These are phyloP conservation scores for Sceloporus undulatus DNA, from an alignment of 2,113 vertebrate species.

Conservation along the genomic window DNA sequence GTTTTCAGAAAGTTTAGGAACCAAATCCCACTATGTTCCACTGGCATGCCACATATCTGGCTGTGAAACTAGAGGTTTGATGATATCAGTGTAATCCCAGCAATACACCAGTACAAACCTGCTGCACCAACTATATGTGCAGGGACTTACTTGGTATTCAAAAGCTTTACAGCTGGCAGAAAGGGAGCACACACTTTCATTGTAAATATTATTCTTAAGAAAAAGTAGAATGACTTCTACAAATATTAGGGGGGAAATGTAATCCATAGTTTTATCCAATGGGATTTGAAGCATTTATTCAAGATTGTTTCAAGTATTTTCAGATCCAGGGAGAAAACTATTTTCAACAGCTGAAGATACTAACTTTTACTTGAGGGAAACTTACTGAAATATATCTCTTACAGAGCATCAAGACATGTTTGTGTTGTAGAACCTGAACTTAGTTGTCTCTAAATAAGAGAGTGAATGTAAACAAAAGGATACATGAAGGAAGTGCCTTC, in stretches of 20 bases:
- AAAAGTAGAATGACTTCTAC: neutral
- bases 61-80: too few species aligned
- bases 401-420: neutral
- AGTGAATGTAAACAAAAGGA: neutral
- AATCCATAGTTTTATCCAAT: neutral
- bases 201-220: neutral
- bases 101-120: neutral
- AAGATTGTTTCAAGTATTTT: neutral
- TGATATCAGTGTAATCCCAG: neutral
- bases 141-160: neutral
- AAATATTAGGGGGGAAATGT: neutral
- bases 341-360: neutral
- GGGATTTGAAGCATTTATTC: neutral
- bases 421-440: neutral
- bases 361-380: neutral
- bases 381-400: neutral
- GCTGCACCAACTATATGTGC: neutral
- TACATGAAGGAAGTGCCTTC: neutral
- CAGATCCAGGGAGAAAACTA: neutral
- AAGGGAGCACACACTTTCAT: neutral
- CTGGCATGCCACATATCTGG: neutral
- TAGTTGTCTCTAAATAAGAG: neutral
- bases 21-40: neutral
- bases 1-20: neutral
- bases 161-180: neutral